Conservation (phyloP, 1,140 invertebrate genomes). For the Lepidurus couesii region DNA sequence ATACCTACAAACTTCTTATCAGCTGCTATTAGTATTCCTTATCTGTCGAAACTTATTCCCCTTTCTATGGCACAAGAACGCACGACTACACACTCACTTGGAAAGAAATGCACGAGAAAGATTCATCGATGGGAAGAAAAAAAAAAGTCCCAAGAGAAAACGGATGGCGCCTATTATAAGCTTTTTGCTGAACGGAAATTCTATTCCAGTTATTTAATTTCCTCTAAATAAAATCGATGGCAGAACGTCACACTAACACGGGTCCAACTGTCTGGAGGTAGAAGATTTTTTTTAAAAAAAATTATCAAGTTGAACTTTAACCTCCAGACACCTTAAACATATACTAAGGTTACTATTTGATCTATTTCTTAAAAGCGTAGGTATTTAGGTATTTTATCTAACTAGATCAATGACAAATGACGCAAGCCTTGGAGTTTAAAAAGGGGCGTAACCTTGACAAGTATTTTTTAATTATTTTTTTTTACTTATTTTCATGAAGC, state of each 20-base stretch:
- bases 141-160: not conserved
- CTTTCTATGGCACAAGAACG: too few relatives aligned
- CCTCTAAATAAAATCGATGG: not conserved
- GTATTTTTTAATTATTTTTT: too few relatives aligned
- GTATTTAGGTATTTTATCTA: slow-evolving; percentile 2
- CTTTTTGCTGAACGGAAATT: not conserved
- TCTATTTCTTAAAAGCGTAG: not conserved
- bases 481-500: too few relatives aligned
- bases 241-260: not conserved
- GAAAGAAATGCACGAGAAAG: not conserved
- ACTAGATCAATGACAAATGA: not conserved
- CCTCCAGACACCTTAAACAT: not conserved
- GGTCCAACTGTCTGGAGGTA: not conserved
- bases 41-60: too few relatives aligned
- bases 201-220: not conserved
- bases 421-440: not conserved
- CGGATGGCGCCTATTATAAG: not conserved
- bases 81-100: too few relatives aligned
- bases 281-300: not conserved
- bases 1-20: too few relatives aligned
- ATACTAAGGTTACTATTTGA: not conserved
- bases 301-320: not conserved
- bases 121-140: not conserved
- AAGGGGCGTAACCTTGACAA: slow-evolving; percentile 18
- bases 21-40: too few relatives aligned